Evolutionary conservation across 2,113 vertebrate genomes (phyloP), one percentile per base, ranked within the genome.

Genomic region (Actenoides hombroni): DNA sequence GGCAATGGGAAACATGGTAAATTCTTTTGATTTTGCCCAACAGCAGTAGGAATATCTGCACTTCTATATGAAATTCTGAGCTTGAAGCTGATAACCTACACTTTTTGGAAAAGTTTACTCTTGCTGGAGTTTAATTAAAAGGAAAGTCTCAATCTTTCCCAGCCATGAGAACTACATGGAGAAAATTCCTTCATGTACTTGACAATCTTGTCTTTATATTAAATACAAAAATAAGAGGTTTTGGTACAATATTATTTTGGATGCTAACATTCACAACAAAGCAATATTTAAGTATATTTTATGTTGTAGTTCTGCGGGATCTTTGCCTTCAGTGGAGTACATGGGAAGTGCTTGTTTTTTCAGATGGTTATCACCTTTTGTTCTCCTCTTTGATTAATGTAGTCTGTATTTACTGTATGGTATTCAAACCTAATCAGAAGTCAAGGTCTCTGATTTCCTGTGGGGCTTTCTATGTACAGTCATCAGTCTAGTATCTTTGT

Each of bases 51-150:
- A 84, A 3, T 84, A 60, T 42, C 40, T 83, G 23, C 6, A 19
- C 13, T 92, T 67, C 3, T 10, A 8, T 23, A 29, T 78, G n/a
- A 90, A 88, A 65, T 74, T 13, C 15, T 18, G 11, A 28, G 14
- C 21, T 17, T 80, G 28, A 12, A 44, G 2, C 3, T 76, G 33
- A 17, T 78, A 65, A 53, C 49, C 4, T 0, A 2, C 6, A 5
- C 7, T 9, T 63, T 48, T 74, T 64, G 21, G 26, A 80, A 35
- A 81, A 73, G 10, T 0, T 51, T 44, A 74, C 12, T 76, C 24
- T 79, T 73, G 21, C n/a, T 74, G 18, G 73, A 57, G 26, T 44
- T 74, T 42, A 42, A 35, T 35, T 57, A 29, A 90, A 71, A 39
- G 31, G 65, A n/a, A 89, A 68, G 25, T 71, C 12, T 86, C 9